Conservation (phyloP, 2,888 invertebrate species). For the Oxytorus armatus region DNA sequence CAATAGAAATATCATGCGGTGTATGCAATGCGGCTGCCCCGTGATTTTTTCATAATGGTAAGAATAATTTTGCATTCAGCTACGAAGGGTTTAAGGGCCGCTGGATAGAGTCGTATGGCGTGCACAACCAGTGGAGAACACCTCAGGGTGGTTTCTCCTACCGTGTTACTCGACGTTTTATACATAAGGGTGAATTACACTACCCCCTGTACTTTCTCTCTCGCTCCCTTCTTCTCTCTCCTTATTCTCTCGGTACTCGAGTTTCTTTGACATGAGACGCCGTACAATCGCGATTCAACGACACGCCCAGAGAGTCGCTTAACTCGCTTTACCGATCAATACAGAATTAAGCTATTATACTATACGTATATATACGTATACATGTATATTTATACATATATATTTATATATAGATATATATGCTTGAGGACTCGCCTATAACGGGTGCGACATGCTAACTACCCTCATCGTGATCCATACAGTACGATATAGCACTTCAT, state of each 20-base stretch:
- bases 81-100: not conserved
- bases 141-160: slow-evolving; percentile 29
- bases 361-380: slow-evolving; percentile 57
- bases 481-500: slow-evolving; percentile 6
- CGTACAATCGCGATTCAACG: slow-evolving; percentile 67
- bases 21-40: slow-evolving; percentile 2
- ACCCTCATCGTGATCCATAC: slow-evolving; percentile 58
- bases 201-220: slow-evolving; percentile 17
- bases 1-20: slow-evolving; percentile 48
- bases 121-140: slow-evolving; percentile 40
- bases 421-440: slow-evolving; percentile 34
- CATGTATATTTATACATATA: slow-evolving; percentile 10
- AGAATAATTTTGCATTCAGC: slow-evolving; percentile 61
- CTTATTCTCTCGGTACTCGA: slow-evolving; percentile 50
- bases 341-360: slow-evolving; percentile 79
- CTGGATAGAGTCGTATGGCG: slow-evolving; percentile 51
- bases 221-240: slow-evolving; percentile 23
- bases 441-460: slow-evolving; percentile 65
- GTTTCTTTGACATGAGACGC: slow-evolving; percentile 69
- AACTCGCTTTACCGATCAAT: slow-evolving; percentile 74
- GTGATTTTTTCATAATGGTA: slow-evolving; percentile 55
- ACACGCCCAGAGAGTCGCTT: slow-evolving; percentile 66
- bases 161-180: slow-evolving; percentile 39
- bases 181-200: slow-evolving; percentile 51
- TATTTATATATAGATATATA: slow-evolving; percentile 19